phyloP scores from a whole-genome alignment of 1,140 invertebrate genomes.

The Pseudomyrmex gracilis region DNA sequence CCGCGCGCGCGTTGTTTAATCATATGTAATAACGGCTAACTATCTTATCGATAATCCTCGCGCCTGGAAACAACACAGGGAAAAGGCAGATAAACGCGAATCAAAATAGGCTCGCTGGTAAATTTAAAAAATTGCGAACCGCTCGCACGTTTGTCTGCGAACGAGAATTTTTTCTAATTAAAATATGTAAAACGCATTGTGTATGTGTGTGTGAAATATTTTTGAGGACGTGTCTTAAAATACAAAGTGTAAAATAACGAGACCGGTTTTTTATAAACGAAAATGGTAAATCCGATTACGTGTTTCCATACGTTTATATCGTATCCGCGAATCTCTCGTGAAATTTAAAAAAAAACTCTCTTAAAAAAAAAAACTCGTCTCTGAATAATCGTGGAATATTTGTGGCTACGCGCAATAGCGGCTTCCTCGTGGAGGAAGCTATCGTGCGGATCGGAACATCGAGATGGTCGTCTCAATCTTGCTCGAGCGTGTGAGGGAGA shows the following conservation, averaged over 20 bases:
- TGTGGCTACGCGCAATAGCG: too few relatives aligned
- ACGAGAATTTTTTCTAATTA: too few relatives aligned
- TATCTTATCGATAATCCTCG: constrained; percentile 24
- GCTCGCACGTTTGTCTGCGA: too few relatives aligned
- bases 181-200: too few relatives aligned
- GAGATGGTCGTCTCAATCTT: background rate
- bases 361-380: constrained; percentile 1
- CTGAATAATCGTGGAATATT: background rate
- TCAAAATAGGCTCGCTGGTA: background rate
- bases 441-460: background rate
- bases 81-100: background rate
- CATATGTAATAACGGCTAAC: background rate
- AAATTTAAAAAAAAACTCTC: background rate
- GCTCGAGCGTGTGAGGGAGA: background rate
- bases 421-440: background rate
- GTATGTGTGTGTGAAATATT: too few relatives aligned
- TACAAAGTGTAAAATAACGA: too few relatives aligned
- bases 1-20: constrained; percentile 10
- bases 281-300: too few relatives aligned
- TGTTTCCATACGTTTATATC: too few relatives aligned
- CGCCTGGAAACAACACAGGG: background rate
- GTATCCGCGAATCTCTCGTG: too few relatives aligned
- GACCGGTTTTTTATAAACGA: too few relatives aligned
- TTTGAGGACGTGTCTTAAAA: too few relatives aligned
- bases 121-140: background rate